A percentile compares a stretch with the other conserved stretches of the same genome.
phyloP scores from a whole-genome alignment of 2,888 invertebrate species.

The Macrosiphum euphorbiae region DNA sequence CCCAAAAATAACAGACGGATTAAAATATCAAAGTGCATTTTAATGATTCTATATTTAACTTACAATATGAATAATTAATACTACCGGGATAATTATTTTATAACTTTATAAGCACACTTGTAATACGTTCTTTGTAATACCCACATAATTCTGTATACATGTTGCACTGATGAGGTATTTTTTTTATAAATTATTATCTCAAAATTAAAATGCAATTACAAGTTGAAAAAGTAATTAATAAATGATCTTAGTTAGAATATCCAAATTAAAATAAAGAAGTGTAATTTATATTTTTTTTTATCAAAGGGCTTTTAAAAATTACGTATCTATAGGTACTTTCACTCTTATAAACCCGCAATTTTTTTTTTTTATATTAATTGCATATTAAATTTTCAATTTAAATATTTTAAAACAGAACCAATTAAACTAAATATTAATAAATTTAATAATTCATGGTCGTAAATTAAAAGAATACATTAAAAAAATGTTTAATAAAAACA shows the following conservation, averaged over 20 bases:
- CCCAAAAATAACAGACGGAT: not conserved
- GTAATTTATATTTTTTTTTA: not conserved
- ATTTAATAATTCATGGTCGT: not conserved
- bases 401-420: not conserved
- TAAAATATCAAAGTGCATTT: not conserved
- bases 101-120: not conserved
- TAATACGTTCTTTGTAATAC: not conserved
- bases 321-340: not conserved
- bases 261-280: not conserved
- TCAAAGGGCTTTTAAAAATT: not conserved
- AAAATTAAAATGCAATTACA: not conserved
- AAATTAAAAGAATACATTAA: not conserved
- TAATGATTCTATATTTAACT: not conserved
- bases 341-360: not conserved
- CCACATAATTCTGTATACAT: not conserved
- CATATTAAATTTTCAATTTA: not conserved
- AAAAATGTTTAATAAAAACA: not conserved
- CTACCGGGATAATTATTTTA: not conserved
- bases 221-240: not conserved
- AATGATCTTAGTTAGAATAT: not conserved
- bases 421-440: not conserved
- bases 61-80: not conserved
- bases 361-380: not conserved
- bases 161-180: not conserved
- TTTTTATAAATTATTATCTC: not conserved